Base-by-base conservation (phyloP, 2,113 vertebrate genomes). In the Sardina pilchardus region DNA sequence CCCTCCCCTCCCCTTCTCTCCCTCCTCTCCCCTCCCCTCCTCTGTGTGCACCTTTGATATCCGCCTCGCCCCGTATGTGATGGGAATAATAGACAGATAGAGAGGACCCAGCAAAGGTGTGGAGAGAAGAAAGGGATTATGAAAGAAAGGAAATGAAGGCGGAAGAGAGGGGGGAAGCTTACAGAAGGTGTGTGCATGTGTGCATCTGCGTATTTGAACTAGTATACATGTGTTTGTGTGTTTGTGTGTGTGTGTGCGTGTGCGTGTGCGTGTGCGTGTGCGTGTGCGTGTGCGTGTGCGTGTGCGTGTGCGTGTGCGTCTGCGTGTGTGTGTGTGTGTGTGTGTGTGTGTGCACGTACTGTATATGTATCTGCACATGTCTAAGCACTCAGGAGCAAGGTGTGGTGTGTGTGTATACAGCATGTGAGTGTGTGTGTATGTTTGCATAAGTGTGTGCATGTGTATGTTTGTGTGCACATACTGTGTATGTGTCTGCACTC, bases 271-370 rank as follows among this genome's bases (percentile, higher is more conserved):
- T 56, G 5, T 56, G 14, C 71, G 39, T 50, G 45, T 42, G 81
- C 42, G 44, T 78, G 81, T 84, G 81, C 83, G 56, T 85, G 43
- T 75, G 81, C 80, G 26, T 82, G 5, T 14, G 26, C 16, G 3
- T 56, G 1, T 39, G 39, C 4, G 1, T 39, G 34, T 30, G 2
- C 2, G n/a, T 30, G 26, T 30, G 26, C 10, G 24, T 67, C 4
- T 67, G 26, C n/a, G n/a, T 12, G 63, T 26, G 26, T 71, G 45
- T 42, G 81, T 47, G 44, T 78, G 81, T 84, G 81, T 26, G 42
- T 50, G 82, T n/a, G 43, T 71, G 30, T 48, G 59, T 42, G 53
- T 56, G 5, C 19, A 19, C 71, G 39, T 50, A 3, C 39, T 36
- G 12, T 26, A 39, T 39, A 39, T 81, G 6, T n/a, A 67, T 67